phyloP scores from a whole-genome alignment of 2,113 vertebrate genomes.

The Lepus europaeus region DNA sequence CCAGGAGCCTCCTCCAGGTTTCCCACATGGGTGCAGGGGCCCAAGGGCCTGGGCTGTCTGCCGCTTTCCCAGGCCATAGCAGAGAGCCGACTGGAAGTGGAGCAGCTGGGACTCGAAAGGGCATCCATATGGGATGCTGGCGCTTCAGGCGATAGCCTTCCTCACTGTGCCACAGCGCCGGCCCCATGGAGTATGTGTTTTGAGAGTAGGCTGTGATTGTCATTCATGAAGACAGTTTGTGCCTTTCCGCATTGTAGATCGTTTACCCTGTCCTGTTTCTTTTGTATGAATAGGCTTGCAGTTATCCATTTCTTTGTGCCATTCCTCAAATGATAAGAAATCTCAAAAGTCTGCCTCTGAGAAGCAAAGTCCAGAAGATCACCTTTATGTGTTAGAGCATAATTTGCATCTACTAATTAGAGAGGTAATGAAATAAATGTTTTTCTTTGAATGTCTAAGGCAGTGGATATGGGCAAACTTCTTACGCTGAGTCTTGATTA shows the following conservation, averaged over 20 bases:
- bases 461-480: neutral
- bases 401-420: conserved; percentile 97
- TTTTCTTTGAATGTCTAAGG: neutral
- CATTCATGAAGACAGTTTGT: conserved; percentile 13
- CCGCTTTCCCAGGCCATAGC: too few species aligned
- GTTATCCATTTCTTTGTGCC: conserved; percentile 97
- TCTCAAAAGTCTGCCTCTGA: conserved; percentile 92
- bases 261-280: conserved; percentile 26
- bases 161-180: too few species aligned
- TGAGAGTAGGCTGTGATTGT: neutral
- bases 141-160: too few species aligned
- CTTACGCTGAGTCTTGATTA: neutral
- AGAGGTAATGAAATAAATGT: conserved; percentile 90
- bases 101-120: too few species aligned
- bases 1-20: too few species aligned
- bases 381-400: conserved; percentile 97
- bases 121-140: too few species aligned
- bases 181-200: neutral
- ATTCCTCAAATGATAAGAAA: conserved; percentile 96
- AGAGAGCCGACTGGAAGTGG: too few species aligned
- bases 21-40: too few species aligned
- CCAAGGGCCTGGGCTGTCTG: too few species aligned
- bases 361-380: conserved; percentile 94
- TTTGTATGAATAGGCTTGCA: conserved; percentile 91
- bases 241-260: neutral